phyloP scores from a whole-genome alignment of 2,888 invertebrate genomes.

The Amaurobius ferox region DNA sequence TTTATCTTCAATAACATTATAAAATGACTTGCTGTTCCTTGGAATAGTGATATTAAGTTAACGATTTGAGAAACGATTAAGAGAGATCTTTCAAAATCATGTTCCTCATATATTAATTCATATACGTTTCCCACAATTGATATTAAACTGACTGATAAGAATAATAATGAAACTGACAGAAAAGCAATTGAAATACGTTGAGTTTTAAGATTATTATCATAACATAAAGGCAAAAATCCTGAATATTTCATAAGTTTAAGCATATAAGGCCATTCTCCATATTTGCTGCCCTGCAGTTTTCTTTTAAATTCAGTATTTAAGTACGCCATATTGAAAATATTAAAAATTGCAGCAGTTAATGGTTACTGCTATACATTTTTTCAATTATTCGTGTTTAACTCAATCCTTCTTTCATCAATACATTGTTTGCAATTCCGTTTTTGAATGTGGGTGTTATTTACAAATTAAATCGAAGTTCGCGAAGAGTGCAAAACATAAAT shows the following conservation, averaged over 20 bases:
- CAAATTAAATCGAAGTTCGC: too few species aligned
- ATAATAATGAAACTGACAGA: not conserved
- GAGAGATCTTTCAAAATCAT: not conserved
- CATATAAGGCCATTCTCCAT: not conserved
- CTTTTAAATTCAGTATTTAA: too few species aligned
- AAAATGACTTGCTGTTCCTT: not conserved
- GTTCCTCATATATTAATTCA: not conserved
- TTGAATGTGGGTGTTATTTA: too few species aligned
- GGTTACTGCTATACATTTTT: too few species aligned
- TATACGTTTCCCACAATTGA: not conserved
- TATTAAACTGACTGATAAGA: not conserved
- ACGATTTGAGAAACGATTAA: not conserved
- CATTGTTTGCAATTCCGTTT: too few species aligned
- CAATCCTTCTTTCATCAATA: too few species aligned
- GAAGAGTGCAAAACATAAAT: too few species aligned
- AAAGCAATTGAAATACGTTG: not conserved
- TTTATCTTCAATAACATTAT: not conserved
- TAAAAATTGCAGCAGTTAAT: too few species aligned
- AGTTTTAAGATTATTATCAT: not conserved
- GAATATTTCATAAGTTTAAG: conserved; percentile 4
- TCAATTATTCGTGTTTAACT: too few species aligned
- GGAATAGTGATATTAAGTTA: not conserved
- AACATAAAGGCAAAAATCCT: conserved; percentile 13
- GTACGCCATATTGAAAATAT: too few species aligned
- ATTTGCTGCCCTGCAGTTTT: not conserved